phyloP scores from a whole-genome alignment of 2,113 vertebrate species.

The Forbesichthys papilliferus region DNA sequence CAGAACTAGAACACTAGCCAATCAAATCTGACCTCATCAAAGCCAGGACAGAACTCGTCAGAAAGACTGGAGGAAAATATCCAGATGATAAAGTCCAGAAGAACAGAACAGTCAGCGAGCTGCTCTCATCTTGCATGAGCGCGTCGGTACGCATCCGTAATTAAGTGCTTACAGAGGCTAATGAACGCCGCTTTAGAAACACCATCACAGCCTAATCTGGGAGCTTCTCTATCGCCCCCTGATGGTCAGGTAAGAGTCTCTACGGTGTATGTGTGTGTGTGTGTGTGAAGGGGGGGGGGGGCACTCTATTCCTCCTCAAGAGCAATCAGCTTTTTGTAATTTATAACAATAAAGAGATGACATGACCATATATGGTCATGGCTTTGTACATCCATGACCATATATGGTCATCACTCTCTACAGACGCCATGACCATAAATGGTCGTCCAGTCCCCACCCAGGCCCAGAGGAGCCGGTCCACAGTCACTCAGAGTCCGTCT shows the following conservation, averaged over 20 bases:
- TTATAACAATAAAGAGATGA: conserved; percentile 45
- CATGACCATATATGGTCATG: conserved; percentile 12
- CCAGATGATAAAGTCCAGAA: conserved; percentile 15
- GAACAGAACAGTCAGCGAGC: neutral
- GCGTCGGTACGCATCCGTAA: no score
- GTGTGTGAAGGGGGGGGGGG: neutral
- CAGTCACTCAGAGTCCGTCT: conserved; percentile 74
- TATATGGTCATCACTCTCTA: conserved; percentile 24
- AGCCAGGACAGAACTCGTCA: conserved; percentile 8
- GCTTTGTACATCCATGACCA: conserved; percentile 24
- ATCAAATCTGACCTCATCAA: conserved; percentile 25
- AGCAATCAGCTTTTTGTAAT: conserved; percentile 23
- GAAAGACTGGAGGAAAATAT: neutral
- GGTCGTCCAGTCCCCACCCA: conserved; percentile 44
- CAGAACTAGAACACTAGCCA: conserved; percentile 22
- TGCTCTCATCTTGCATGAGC: no score
- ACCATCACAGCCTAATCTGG: no score
- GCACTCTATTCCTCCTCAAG: conserved; percentile 41
- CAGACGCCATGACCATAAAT: conserved; percentile 19
- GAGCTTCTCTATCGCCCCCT: no score
- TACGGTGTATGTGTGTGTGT: neutral
- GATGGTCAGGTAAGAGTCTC: neutral
- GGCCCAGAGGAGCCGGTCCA: conserved; percentile 32
- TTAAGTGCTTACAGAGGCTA: no score
- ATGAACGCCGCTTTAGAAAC: no score